Conservation (phyloP, 2,888 invertebrate genomes). For the Cantharis nigra region DNA sequence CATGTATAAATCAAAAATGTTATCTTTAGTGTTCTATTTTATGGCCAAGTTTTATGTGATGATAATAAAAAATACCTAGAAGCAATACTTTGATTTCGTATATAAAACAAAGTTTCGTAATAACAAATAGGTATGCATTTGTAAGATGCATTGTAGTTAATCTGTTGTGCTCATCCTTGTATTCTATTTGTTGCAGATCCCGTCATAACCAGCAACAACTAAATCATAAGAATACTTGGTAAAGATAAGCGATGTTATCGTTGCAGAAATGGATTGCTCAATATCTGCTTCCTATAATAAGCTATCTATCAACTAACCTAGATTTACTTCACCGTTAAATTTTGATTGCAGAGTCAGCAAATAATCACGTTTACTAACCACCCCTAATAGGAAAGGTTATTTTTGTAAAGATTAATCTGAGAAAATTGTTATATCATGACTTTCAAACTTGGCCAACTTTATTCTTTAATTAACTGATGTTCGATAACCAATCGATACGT, state of each 20-base stretch:
- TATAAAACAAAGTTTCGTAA: neutral
- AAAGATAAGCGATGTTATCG: slow-evolving; percentile 30
- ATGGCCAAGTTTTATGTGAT: neutral
- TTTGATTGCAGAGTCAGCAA: slow-evolving; percentile 30
- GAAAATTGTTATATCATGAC: neutral
- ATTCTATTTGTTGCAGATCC: neutral
- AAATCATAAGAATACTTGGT: slow-evolving; percentile 25
- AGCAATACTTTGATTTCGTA: neutral
- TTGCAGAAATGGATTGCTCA: slow-evolving; percentile 28
- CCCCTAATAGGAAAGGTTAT: slow-evolving; percentile 26
- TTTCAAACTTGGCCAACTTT: neutral
- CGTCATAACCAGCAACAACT: slow-evolving; percentile 24
- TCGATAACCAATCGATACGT: neutral
- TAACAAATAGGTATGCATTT: neutral
- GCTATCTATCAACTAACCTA: slow-evolving; percentile 31
- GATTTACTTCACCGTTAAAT: slow-evolving; percentile 30
- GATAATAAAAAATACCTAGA: neutral
- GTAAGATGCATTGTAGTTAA: neutral
- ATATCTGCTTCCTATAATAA: slow-evolving; percentile 31
- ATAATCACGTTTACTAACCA: slow-evolving; percentile 20
- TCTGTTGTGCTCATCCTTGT: neutral
- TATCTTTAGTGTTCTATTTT: neutral
- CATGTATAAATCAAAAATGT: neutral
- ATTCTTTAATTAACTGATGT: neutral
- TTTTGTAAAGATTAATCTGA: slow-evolving; percentile 24